Conservation (phyloP, 2,797 vertebrate species). For the Eulemur mongoz region DNA sequence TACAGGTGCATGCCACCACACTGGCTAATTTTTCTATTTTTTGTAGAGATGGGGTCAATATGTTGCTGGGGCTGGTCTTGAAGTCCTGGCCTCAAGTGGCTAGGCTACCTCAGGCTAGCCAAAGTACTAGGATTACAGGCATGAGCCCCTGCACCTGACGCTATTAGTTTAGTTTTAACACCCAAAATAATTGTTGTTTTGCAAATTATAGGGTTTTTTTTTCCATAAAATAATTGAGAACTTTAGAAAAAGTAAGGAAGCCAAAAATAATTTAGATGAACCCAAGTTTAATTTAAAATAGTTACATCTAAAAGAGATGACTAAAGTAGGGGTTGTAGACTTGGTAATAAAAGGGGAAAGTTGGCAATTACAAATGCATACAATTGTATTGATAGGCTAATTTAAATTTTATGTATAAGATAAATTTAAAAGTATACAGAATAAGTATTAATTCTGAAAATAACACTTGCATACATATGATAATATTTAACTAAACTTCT, state of each 20-base stretch:
- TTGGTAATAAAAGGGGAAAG: constrained; percentile 30
- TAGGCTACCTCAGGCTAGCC: not conserved
- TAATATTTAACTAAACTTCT: constrained; percentile 28
- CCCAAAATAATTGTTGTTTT: not conserved
- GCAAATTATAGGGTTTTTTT: not conserved
- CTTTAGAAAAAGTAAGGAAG: constrained; percentile 16
- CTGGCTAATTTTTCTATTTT: not conserved
- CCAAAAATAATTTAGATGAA: constrained; percentile 42
- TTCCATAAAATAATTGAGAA: constrained; percentile 6
- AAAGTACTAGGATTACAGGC: not conserved
- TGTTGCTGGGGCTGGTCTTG: not conserved
- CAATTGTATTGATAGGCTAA: not conserved
- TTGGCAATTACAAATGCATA: not conserved
- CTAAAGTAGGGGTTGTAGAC: not conserved
- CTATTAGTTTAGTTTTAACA: not conserved
- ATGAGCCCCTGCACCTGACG: not conserved
- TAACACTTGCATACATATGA: not conserved
- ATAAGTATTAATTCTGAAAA: constrained; percentile 34
- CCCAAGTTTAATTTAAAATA: constrained; percentile 50
- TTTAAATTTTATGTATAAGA: constrained; percentile 37
- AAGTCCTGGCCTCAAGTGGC: not conserved
- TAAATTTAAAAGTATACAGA: not conserved
- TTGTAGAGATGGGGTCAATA: not conserved
- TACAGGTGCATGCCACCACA: not conserved
- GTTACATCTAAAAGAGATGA: not conserved